These are phyloP conservation scores for Anastrepha ludens DNA, from an alignment of 1,140 invertebrate species.

Conservation along the genomic window DNA sequence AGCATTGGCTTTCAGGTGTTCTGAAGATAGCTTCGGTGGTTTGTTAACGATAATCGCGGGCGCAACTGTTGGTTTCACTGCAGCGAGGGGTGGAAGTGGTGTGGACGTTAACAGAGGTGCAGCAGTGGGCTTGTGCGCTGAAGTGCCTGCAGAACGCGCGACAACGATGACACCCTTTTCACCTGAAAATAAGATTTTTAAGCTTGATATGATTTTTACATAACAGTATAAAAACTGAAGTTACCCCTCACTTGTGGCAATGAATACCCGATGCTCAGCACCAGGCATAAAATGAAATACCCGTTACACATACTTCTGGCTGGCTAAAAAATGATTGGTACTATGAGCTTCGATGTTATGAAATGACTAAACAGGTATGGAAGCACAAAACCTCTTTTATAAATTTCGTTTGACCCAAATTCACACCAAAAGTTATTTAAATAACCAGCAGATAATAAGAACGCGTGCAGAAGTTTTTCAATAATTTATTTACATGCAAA, in stretches of 20 bases:
- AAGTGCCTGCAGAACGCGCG: background rate
- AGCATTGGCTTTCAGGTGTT: background rate
- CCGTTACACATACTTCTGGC: background rate
- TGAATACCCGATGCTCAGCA: background rate
- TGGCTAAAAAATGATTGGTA: background rate
- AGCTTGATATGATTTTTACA: no score
- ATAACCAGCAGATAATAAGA: background rate
- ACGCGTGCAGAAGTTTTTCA: background rate
- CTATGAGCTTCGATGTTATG: background rate
- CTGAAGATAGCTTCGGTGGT: constrained; percentile 57
- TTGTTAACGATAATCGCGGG: constrained; percentile 63
- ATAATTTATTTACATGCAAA: background rate
- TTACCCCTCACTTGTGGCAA: background rate
- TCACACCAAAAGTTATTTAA: background rate
- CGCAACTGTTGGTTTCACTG: constrained; percentile 51
- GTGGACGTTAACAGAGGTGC: constrained; percentile 65
- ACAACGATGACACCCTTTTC: constrained; percentile 3
- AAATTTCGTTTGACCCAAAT: background rate
- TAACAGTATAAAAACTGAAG: background rate
- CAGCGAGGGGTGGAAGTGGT: constrained; percentile 59
- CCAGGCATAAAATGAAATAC: background rate
- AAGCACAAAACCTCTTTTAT: background rate
- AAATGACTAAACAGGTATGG: constrained; percentile 27
- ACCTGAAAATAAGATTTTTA: background rate
- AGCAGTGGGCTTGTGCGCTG: constrained; percentile 54